These are phyloP conservation scores for Tyria jacobaeae DNA, from an alignment of 2,888 invertebrate species.

Conservation along the genomic window DNA sequence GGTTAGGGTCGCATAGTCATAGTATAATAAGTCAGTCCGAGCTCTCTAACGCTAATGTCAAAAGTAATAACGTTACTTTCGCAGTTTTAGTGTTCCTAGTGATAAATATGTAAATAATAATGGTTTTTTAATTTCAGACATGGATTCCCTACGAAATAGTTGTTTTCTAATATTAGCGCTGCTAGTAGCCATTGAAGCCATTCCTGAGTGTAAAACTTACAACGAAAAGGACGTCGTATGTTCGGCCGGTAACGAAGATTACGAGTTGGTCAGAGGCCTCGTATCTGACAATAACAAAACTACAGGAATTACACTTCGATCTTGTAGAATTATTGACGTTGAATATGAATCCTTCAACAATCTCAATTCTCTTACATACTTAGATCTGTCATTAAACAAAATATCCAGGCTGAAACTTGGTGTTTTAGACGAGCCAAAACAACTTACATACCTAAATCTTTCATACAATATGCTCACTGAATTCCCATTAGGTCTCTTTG, in stretches of 20 bases:
- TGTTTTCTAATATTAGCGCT: constrained; percentile 14
- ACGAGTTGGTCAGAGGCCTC: constrained; percentile 53
- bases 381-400: constrained; percentile 55
- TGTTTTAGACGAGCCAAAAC: constrained; percentile 45
- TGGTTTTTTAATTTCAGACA: constrained; percentile 32
- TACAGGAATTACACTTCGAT: constrained; percentile 48
- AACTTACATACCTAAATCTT: constrained; percentile 46
- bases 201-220: constrained; percentile 44
- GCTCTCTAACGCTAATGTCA: too few relatives aligned
- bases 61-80: too few relatives aligned
- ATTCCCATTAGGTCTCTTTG: constrained; percentile 49
- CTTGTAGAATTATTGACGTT: constrained; percentile 55
- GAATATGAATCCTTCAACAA: constrained; percentile 50
- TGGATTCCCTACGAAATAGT: constrained; percentile 20
- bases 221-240: constrained; percentile 45
- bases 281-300: constrained; percentile 58
- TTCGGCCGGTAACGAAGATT: constrained; percentile 43
- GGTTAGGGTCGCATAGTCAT: too few relatives aligned
- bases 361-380: constrained; percentile 39
- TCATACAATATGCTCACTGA: constrained; percentile 49
- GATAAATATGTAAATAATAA: background rate
- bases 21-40: too few relatives aligned
- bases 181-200: constrained; percentile 31
- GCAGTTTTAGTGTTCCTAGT: too few relatives aligned
- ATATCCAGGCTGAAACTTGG: constrained; percentile 46